These are phyloP conservation scores for Mycetomoellerius zeteki DNA, from an alignment of 1,140 invertebrate genomes.

Conservation along the genomic window DNA sequence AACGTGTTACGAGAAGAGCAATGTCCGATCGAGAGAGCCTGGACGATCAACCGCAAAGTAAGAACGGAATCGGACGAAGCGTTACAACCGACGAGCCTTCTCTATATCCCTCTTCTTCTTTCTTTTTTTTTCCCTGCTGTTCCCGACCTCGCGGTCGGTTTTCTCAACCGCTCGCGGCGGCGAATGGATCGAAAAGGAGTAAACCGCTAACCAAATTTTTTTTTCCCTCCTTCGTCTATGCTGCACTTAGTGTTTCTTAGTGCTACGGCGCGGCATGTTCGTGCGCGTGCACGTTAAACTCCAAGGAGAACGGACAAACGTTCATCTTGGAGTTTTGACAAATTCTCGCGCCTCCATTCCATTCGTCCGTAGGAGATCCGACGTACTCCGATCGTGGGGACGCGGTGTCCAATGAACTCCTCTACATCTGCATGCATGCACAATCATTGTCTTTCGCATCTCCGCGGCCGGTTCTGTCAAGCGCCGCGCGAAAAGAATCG, in stretches of 20 bases:
- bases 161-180: neutral
- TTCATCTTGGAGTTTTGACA: neutral
- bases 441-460: conserved; percentile 46
- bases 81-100: neutral
- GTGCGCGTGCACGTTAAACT: neutral
- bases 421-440: neutral
- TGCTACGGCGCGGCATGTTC: neutral
- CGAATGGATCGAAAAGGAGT: conserved; percentile 37
- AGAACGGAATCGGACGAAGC: conserved; percentile 67
- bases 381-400: neutral
- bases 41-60: conserved; percentile 88
- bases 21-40: conserved; percentile 89
- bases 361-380: neutral
- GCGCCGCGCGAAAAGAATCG: conserved; percentile 69
- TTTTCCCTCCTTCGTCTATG: conserved; percentile 16
- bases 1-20: conserved; percentile 78
- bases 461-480: conserved; percentile 79
- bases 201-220: conserved; percentile 53
- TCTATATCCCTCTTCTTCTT: neutral
- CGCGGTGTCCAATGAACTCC: neutral
- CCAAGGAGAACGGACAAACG: neutral
- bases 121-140: neutral
- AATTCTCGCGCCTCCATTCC: conserved; percentile 42
- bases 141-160: neutral
- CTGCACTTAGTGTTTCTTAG: neutral